Base-by-base conservation (phyloP, 2,797 vertebrate genomes). In the Lindbergichthys nudifrons region DNA sequence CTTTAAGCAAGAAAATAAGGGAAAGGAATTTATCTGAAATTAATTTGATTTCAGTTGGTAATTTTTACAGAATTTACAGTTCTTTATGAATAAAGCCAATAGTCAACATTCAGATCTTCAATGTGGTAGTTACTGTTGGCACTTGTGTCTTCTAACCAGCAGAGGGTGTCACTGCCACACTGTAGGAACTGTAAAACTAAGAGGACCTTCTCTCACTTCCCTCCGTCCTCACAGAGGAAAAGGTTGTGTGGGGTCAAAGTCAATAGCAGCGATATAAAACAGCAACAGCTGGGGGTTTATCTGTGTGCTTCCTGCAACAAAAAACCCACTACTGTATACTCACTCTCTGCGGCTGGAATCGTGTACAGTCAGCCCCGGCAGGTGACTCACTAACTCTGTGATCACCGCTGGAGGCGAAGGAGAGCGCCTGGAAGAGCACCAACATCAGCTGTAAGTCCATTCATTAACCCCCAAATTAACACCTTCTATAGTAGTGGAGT, bases 131-230 rank as follows among this genome's bases (percentile, higher is more conserved):
- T 36, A 36, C 32, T 7, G 8, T 32, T 32, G 6, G 71, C 53
- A 3, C n/a, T 78, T 10, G 2, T 11, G 26, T 0, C 39, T 64
- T 39, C 3, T 43, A 48, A 73, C 87, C 91, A 92, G 73, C 75
- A 92, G 90, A 70, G 81, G 90, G 91, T 10, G 61, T 0, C 56
- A 42, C 42, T 48, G 70, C 70, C 43, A 5, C 67, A 87, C 64
- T 43, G 21, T 21, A n/a, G 18, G 73, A 36, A 50, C 19, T 15
- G 12, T 15, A 36, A 36, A 10, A 23, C 10, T 10, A 0, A 8
- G 39, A 46, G 14, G 13, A 10, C 19, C 3, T 63, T 0, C 26
- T 26, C 26, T 26, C 26, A 26, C 23, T 48, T 30, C 21, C 18
- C 26, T 39, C 2, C 13, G 21, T 4, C n/a, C 5, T 57, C 45